Evolutionary conservation across 2,888 invertebrate species (phyloP), one percentile per base, ranked within the genome.

Genomic region (Ditula angustiorana): DNA sequence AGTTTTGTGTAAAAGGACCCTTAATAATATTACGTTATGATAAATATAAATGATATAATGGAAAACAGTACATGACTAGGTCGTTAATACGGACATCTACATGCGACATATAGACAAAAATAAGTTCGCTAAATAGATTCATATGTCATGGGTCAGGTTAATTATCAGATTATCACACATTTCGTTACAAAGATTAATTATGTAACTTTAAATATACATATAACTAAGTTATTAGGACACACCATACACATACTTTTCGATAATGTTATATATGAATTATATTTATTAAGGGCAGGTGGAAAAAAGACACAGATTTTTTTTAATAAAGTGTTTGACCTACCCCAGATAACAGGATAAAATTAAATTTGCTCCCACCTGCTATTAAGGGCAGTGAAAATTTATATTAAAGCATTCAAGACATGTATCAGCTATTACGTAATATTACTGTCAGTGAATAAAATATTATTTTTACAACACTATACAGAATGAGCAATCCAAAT

Each of bases 31-130:
- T 50, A 62, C 7, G 37, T 52, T 35, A 52, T 52, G 46, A 53
- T 46, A 47, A 24, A 28, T 16, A 24, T 56, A 61, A n/a, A 33
- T n/a, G 44, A 46, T 19, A 46, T 19, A 49, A 62, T 62, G 57
- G 58, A 66, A 61, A 66, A 66, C 66, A 35, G 35, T 58, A 63
- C 50, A 61, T 68, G 68, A 68, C 68, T 68, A 66, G 68, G 56
- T 44, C 46, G 56, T 62, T 61, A 68, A 66, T 66, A 61, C 52
- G 50, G 49, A 56, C 33, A 53, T 59, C 63, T 62, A 68, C 60
- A 68, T 52, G 61, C 61, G 30, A 61, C 57, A 61, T 57, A 61
- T 47, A 16, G 28, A 56, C 13, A 44, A 35, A n/a, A 62, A 47
- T 37, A 13, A 24, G 26, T 30, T 28, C 24, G 13, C 7, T 37